Conservation (phyloP, 2,797 vertebrate genomes). For the Sebastes reedi region DNA sequence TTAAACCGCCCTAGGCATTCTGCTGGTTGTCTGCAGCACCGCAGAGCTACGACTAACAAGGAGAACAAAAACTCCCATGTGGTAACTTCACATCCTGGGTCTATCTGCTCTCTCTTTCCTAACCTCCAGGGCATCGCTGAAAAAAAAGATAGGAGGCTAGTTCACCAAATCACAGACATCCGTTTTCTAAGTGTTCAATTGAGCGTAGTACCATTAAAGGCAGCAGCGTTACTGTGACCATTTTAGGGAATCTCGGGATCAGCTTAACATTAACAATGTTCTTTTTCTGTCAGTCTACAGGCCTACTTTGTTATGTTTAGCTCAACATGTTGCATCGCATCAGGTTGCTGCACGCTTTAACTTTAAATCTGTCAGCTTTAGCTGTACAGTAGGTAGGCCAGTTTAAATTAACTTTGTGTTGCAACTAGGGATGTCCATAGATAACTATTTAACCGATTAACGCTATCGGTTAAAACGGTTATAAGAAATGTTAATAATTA, state of each 20-base stretch:
- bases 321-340: not conserved
- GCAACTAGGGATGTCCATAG: no score
- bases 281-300: not conserved
- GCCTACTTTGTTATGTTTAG: not conserved
- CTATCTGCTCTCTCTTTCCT: slow-evolving; percentile 2
- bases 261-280: not conserved
- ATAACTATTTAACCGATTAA: accelerated
- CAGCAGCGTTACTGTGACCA: slow-evolving; percentile 1
- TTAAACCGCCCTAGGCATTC: not conserved
- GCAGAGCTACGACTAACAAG: not conserved
- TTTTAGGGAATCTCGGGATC: slow-evolving; percentile 29
- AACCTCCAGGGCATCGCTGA: slow-evolving; percentile 7
- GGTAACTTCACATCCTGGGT: not conserved
- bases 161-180: slow-evolving; percentile 49
- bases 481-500: no score
- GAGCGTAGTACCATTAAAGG: slow-evolving; percentile 12
- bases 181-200: slow-evolving; percentile 44
- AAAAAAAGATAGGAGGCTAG: slow-evolving; percentile 13
- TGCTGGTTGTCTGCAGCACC: not conserved
- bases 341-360: not conserved
- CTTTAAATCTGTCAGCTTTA: not conserved
- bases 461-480: no score
- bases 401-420: not conserved
- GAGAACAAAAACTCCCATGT: not conserved
- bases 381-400: not conserved